These are phyloP conservation scores for Ericerus pela DNA, from an alignment of 1,140 invertebrate genomes.

Conservation along the genomic window DNA sequence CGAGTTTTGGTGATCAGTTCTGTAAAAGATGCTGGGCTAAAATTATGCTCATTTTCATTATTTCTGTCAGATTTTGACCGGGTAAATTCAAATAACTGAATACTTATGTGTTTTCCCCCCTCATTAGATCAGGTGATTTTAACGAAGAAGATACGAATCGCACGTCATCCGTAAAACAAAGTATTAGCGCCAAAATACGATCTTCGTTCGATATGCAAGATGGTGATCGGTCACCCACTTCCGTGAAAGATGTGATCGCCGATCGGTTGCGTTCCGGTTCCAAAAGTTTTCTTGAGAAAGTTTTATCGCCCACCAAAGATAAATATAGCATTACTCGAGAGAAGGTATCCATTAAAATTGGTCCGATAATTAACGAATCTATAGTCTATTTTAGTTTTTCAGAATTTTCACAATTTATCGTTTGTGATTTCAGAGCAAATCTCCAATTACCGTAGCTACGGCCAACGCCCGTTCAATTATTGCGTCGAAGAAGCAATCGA, in stretches of 20 bases:
- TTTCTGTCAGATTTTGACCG: too few relatives aligned
- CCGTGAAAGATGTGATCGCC: constrained; percentile 49
- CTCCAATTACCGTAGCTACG: constrained; percentile 28
- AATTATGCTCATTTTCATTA: too few relatives aligned
- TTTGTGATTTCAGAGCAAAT: constrained; percentile 31
- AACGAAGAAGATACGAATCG: background rate
- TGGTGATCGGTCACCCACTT: constrained; percentile 23
- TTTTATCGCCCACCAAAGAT: constrained; percentile 57
- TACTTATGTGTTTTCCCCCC: background rate
- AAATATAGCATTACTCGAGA: constrained; percentile 32
- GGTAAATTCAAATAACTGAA: too few relatives aligned
- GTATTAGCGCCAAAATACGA: background rate
- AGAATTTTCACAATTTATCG: background rate
- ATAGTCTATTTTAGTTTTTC: background rate
- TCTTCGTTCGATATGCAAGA: constrained; percentile 12
- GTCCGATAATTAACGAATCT: background rate
- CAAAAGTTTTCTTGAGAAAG: constrained; percentile 61
- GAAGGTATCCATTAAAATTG: constrained; percentile 2
- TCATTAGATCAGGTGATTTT: background rate
- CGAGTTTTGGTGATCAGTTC: too few relatives aligned
- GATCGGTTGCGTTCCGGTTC: constrained; percentile 57
- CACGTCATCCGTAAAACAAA: background rate
- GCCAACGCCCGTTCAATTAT: constrained; percentile 36
- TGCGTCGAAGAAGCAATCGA: constrained; percentile 73
- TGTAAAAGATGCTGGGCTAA: too few relatives aligned